Evolutionary conservation across 92 coral and sea anemone genomes (phyloP), one percentile per base, ranked within the genome.

Genomic region (Blastomussa wellsi): DNA sequence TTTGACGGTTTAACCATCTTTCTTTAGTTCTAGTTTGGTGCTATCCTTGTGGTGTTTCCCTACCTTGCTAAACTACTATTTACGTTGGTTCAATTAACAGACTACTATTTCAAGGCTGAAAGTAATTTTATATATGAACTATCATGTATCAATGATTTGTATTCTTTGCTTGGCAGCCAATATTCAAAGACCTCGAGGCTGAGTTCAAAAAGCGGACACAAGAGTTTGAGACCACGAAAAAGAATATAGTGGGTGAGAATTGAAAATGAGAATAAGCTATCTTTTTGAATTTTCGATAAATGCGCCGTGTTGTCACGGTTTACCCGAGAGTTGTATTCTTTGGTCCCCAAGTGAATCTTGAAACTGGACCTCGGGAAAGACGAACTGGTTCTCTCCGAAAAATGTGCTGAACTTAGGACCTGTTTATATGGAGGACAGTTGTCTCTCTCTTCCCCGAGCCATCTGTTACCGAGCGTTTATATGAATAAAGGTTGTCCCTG

Each of bases 131-230:
- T 44, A 3, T 8, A 44, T 44, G 11, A 44, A 44, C 0, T 44
- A 44, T 16, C 49, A 22, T 35, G 38, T 20, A 26, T 52, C 74
- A 22, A 9, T 24, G 68, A 38, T 72, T 22, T 55, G 44, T 80
- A 28, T 71, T 68, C 80, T 81, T 32, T 60, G 37, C 80, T 60
- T 68, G 35, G 31, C 91, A 96, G 98, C 98, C 98, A 69, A 74
- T 92, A 65, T 90, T 86, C 81, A 91, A 94, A 76, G 94, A 92
- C 42, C 79, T 94, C 57, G 98, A 96, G 72, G 82, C 41, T 39
- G 94, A 92, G 90, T 96, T 96, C 82, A 93, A 92, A 49, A 95
- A 87, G 76, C 77, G 84, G n/a, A 90, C 95, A 3, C 93, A 94
- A 52, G 94, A 93, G 22, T 96, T 92, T 74, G 95, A 90, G 33